Evolutionary conservation across 1,140 invertebrate species (phyloP).

Genomic region (Panagrolaimus sp.): DNA sequence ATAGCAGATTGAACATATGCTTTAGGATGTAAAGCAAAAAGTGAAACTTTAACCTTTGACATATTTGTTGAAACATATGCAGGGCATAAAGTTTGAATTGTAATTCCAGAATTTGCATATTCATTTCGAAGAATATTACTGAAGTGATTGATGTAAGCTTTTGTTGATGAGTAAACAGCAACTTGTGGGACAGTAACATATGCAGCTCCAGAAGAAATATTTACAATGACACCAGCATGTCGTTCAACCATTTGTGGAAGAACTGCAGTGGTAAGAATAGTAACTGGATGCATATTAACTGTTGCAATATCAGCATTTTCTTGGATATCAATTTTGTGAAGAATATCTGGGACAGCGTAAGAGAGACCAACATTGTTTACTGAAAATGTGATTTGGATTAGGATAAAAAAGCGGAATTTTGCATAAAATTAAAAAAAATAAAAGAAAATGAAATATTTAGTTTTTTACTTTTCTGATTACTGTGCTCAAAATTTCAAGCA

Average conservation of each 20-base stretch:
- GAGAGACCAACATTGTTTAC: conserved; percentile 55
- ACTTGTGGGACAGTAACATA: background rate
- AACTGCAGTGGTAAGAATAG: conserved; percentile 32
- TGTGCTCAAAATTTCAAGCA: too few species aligned
- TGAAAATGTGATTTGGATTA: conserved; percentile 14
- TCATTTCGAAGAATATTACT: conserved; percentile 42
- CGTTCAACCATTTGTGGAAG: conserved; percentile 34
- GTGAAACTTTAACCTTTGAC: conserved; percentile 47
- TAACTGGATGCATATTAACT: conserved; percentile 22
- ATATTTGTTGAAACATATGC: conserved; percentile 57
- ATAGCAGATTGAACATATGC: conserved; percentile 41
- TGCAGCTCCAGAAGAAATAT: conserved; percentile 37
- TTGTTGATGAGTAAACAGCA: conserved; percentile 23
- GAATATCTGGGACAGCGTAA: conserved; percentile 52
- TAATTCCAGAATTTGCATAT: conserved; percentile 42
- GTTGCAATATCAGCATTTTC: conserved; percentile 47
- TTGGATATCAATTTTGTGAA: conserved; percentile 44
- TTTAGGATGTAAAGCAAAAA: conserved; percentile 42
- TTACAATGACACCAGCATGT: conserved; percentile 34
- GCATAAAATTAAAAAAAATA: background rate
- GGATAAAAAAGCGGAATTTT: background rate
- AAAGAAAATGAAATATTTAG: too few species aligned
- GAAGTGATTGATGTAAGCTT: conserved; percentile 37
- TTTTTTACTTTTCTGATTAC: too few species aligned
- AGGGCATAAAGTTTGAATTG: conserved; percentile 47